These are phyloP conservation scores for Synergus gifuensis DNA, from an alignment of 2,888 invertebrate species.

Conservation along the genomic window DNA sequence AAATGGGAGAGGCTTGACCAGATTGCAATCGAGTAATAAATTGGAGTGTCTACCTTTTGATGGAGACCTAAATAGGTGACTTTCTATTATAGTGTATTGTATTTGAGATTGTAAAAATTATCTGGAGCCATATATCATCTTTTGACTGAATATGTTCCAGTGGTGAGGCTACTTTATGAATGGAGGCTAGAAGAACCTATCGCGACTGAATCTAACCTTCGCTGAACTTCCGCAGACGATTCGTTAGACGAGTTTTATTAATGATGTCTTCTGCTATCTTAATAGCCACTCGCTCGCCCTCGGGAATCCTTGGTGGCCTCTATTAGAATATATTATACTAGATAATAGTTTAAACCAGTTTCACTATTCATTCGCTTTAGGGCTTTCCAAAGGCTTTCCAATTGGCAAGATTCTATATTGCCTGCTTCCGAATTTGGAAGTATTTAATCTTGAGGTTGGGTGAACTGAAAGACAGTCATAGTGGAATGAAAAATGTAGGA, in stretches of 20 bases:
- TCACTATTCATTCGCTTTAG: slow-evolving; percentile 5
- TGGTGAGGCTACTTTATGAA: slow-evolving; percentile 23
- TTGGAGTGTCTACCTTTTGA: slow-evolving; percentile 1
- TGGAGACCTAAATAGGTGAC: slow-evolving; percentile 4
- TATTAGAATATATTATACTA: slow-evolving; percentile 2
- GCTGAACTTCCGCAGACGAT: slow-evolving; percentile 57
- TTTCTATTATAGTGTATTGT: not conserved
- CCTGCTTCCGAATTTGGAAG: not conserved
- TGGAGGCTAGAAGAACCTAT: slow-evolving; percentile 16
- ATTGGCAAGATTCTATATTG: not conserved
- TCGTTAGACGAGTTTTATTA: slow-evolving; percentile 60
- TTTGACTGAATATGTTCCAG: slow-evolving; percentile 21
- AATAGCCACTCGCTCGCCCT: slow-evolving; percentile 49
- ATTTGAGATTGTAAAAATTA: slow-evolving; percentile 14
- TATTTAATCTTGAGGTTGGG: not conserved
- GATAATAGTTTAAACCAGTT: slow-evolving; percentile 2
- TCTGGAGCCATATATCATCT: slow-evolving; percentile 28
- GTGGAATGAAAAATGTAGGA: not conserved
- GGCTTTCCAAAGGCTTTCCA: not conserved
- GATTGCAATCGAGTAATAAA: not conserved
- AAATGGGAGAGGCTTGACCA: not conserved
- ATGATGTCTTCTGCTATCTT: slow-evolving; percentile 53
- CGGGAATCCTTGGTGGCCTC: slow-evolving; percentile 29
- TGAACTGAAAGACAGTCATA: no score
- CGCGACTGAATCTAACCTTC: slow-evolving; percentile 47